Evolutionary conservation across 1,140 invertebrate genomes (phyloP), one percentile per base, ranked within the genome.

Genomic region (Rhynchophorus ferrugineus): DNA sequence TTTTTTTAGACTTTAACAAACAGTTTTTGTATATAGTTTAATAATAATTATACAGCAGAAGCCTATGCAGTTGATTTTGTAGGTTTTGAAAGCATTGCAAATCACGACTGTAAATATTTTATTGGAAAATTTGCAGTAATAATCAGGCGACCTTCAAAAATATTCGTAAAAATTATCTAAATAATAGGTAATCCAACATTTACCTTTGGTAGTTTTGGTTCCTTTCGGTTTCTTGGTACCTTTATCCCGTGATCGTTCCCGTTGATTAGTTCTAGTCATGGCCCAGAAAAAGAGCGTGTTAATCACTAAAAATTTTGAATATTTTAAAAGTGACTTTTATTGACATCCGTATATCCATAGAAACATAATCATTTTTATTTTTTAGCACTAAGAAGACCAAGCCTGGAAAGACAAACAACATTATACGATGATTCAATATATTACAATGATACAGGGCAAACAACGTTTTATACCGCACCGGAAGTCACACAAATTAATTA

Each of bases 361-460:
- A n/a, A n/a, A n/a, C n/a, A n/a, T n/a, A n/a, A n/a, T n/a, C n/a
- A n/a, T n/a, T 6, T 20, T 62, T 49, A 57, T 42, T 22, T 64
- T 68, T 41, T 56, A 65, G 62, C 69, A 46, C 65, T 75, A 48
- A 76, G 85, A 65, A 75, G 83, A 65, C 83, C 84, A 54, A 89
- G 85, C 68, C 72, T 90, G 58, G 87, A 89, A 68, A 75, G 86
- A 64, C 87, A 90, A 71, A 83, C 78, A 55, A 88, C 84, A 43
- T 69, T 87, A 56, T 87, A 87, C 61, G 85, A 88, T 66, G 86
- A 89, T 57, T 71, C 76, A 7, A 57, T 44, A n/a, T 67, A 51
- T 36, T 67, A 61, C 44, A 52, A 49, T 22, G 61, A 65, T 37
- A 54, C 44, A 7, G 46, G 48, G 14, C 48, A 58, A 19, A 54